Conservation (phyloP, 2,888 invertebrate genomes). For the Cataglyphis albicans region DNA sequence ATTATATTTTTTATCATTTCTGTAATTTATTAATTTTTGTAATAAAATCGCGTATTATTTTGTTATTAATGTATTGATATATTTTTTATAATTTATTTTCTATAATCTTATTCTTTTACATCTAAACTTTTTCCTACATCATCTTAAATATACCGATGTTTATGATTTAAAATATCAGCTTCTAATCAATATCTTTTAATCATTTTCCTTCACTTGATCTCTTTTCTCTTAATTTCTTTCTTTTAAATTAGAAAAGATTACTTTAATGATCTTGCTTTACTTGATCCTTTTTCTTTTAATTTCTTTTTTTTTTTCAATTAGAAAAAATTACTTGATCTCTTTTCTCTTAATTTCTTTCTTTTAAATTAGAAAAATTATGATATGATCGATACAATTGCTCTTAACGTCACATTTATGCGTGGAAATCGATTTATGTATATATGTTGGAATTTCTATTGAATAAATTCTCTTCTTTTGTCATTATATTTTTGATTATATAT, state of each 20-base stretch:
- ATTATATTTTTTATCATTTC: not conserved
- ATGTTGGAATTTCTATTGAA: not conserved
- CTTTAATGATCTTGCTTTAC: not conserved
- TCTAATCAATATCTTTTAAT: not conserved
- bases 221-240: not conserved
- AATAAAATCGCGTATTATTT: not conserved
- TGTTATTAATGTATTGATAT: not conserved
- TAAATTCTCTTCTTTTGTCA: not conserved
- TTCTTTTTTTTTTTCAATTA: too few species aligned
- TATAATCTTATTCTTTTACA: not conserved
- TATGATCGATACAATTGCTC: not conserved
- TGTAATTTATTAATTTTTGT: not conserved
- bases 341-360: not conserved
- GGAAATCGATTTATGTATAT: not conserved
- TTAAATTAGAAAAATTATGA: too few species aligned
- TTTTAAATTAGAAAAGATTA: too few species aligned
- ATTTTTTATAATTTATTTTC: not conserved
- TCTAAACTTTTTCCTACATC: not conserved
- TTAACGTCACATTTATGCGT: not conserved
- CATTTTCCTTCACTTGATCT: not conserved
- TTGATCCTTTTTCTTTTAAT: not conserved
- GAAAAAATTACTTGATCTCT: not conserved
- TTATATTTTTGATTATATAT: slow-evolving; percentile 16
- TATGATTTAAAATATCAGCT: not conserved
- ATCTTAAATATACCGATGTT: not conserved